Base-by-base conservation (phyloP, 2,797 vertebrate species). In the Rallus crepitans region DNA sequence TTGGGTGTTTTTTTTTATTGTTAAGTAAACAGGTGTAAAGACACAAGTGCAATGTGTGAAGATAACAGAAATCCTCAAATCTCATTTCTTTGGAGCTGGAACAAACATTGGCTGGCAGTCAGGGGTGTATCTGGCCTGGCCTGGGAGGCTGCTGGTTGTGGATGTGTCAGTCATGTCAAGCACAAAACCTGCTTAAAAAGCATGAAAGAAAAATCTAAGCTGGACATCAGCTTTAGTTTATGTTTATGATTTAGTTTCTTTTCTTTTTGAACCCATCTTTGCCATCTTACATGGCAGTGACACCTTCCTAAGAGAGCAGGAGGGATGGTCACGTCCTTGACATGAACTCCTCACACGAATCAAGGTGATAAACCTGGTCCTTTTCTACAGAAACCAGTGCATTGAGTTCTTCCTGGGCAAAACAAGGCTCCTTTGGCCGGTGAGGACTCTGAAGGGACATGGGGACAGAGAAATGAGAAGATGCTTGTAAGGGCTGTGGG, bases 31-130 rank as follows among this genome's bases (percentile, higher is more conserved):
- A 45, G 56, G 73, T 59, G 71, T 31, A 25, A 82, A 73, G 45
- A 45, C 10, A 66, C 71, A 40, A 87, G 42, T 15, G 21, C 63
- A 69, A 23, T 30, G 30, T 13, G 40, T 21, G 90, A 59, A 14
- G 57, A 6, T 0, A 53, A 15, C 37, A 50, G 64, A 33, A 79
- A 76, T 24, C 18, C 17, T 61, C 31, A 11, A 15, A 21, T 52
- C 42, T 33, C 3, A 0, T 28, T 47, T n/a, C 25, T 35, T 48
- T 53, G 19, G 8, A 9, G 4, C 12, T 39, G 80, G 72, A 23
- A 25, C 5, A 42, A 23, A 9, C 3, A 28, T 20, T 27, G 0
- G 5, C n/a, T n/a, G 78, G 73, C 5, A 9, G 33, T 11, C 1
- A 1, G 33, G 35, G 42, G 6, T 15, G 12, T 48, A 5, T 20